Percentiles rank a stretch among this genome's conserved stretches.
Evolutionary conservation across 2,113 vertebrate species (phyloP).

Genomic region (Polypterus senegalus): DNA sequence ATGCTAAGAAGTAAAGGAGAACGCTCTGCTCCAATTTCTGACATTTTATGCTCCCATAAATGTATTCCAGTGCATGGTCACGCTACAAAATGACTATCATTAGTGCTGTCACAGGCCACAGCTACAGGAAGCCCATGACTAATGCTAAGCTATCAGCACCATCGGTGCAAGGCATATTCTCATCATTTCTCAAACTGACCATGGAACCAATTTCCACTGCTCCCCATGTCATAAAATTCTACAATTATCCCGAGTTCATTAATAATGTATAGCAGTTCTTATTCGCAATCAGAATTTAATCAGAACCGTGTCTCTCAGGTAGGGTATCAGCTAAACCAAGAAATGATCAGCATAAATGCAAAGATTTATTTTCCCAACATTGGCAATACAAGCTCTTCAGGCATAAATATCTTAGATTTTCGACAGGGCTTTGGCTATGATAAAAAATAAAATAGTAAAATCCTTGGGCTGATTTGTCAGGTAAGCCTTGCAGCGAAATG

Average conservation of each 20-base stretch:
- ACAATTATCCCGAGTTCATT: slow-evolving; percentile 83
- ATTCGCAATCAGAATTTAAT: slow-evolving; percentile 73
- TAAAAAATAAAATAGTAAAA: too few relatives aligned
- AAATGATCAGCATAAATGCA: slow-evolving; percentile 52
- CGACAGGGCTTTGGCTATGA: too few relatives aligned
- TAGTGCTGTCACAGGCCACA: slow-evolving; percentile 69
- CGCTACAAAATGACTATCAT: slow-evolving; percentile 79
- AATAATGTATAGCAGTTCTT: slow-evolving; percentile 77
- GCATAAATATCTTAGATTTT: slow-evolving; percentile 22
- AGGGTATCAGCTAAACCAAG: slow-evolving; percentile 51
- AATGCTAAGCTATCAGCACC: slow-evolving; percentile 67
- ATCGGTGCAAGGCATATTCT: slow-evolving; percentile 61
- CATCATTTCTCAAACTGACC: slow-evolving; percentile 87
- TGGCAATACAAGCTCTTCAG: slow-evolving; percentile 40
- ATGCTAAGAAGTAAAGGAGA: slow-evolving; percentile 34
- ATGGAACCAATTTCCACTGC: slow-evolving; percentile 78
- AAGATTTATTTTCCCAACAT: slow-evolving; percentile 48
- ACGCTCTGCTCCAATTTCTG: slow-evolving; percentile 42
- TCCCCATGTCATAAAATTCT: slow-evolving; percentile 76
- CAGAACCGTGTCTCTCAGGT: slow-evolving; percentile 56
- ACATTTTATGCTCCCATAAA: slow-evolving; percentile 65
- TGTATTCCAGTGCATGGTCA: slow-evolving; percentile 66
- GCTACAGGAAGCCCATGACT: slow-evolving; percentile 68
- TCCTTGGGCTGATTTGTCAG: too few relatives aligned
- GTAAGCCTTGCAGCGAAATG: too few relatives aligned